Evolutionary conservation across 2,113 vertebrate species (phyloP), one percentile per base, ranked within the genome.

Genomic region (Megaptera novaeangliae): DNA sequence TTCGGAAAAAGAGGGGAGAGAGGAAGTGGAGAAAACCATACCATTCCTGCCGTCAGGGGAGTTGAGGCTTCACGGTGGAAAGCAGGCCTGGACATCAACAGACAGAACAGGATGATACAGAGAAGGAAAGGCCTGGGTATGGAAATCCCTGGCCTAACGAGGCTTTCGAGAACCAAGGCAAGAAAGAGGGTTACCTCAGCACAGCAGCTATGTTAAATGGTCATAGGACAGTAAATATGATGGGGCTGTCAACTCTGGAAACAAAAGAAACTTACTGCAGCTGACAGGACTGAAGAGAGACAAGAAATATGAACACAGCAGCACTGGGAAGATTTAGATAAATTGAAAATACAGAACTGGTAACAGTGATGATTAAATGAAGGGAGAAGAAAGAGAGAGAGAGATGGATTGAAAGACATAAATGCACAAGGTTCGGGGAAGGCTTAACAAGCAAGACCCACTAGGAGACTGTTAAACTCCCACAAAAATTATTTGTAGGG

Each of bases 331-430:
- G 84, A 96, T 69, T 86, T 66, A 97, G 85, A 92, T 89, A 95
- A 94, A 95, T 0, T 80, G 82, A 91, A 97, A 96, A 95, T 49
- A 87, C 0, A 91, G 71, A 94, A 88, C 49, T 71, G 55, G 85
- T 78, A 68, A 96, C 13, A 63, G 82, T 39, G 5, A 82, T 75
- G 95, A 97, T 95, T 95, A 96, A 97, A 96, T 69, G 44, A 49
- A 92, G 25, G 46, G 49, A 71, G 34, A 27, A 81, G 41, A 87
- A 9, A 85, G 39, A 97, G 49, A 84, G 31, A 46, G 64, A 57
- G 63, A 87, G 21, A 66, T 3, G 46, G 69, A 83, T 15, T 75
- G 49, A 63, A 90, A 95, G 83, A 94, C 59, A 91, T 52, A 94
- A 94, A 69, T 52, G 52, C 34, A 80, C 41, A 71, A n/a, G 29